These are phyloP conservation scores for Sinodicranocentrus sp. DNA, from an alignment of 2,888 invertebrate genomes.

Conservation along the genomic window DNA sequence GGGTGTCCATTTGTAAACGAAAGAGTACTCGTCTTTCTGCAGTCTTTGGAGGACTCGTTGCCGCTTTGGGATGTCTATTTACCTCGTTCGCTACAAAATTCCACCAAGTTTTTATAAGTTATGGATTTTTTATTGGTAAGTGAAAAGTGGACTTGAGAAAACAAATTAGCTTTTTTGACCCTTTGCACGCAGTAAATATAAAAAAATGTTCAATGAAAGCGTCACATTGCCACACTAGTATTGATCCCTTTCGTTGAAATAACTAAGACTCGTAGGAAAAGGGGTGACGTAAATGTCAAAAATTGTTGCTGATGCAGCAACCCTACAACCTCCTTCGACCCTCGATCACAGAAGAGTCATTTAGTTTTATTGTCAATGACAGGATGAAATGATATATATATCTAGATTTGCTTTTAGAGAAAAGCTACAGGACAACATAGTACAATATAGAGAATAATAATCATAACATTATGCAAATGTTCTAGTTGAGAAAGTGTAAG, in stretches of 20 bases:
- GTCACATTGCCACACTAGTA: no score
- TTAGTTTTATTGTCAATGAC: constrained; percentile 55
- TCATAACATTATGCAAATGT: constrained; percentile 65
- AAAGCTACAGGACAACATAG: constrained; percentile 40
- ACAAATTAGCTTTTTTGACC: no score
- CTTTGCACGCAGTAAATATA: no score
- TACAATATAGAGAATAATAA: constrained; percentile 17
- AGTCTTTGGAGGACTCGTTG: constrained; percentile 80
- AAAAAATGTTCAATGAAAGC: no score
- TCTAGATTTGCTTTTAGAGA: constrained; percentile 3
- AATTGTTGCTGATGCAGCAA: constrained; percentile 41
- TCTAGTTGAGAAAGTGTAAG: constrained; percentile 59
- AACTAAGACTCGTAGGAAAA: not conserved
- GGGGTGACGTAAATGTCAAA: constrained; percentile 6
- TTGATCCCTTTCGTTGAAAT: not conserved
- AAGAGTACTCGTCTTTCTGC: constrained; percentile 79
- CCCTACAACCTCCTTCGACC: not conserved
- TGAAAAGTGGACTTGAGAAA: not conserved
- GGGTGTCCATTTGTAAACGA: constrained; percentile 86
- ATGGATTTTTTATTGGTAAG: constrained; percentile 78
- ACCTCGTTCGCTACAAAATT: constrained; percentile 80
- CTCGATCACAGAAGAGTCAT: not conserved
- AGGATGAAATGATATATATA: constrained; percentile 34
- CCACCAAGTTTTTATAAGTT: constrained; percentile 80
- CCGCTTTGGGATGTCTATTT: constrained; percentile 82